Conservation (phyloP, 2,888 invertebrate genomes). For the Rhynchonema sp. region DNA sequence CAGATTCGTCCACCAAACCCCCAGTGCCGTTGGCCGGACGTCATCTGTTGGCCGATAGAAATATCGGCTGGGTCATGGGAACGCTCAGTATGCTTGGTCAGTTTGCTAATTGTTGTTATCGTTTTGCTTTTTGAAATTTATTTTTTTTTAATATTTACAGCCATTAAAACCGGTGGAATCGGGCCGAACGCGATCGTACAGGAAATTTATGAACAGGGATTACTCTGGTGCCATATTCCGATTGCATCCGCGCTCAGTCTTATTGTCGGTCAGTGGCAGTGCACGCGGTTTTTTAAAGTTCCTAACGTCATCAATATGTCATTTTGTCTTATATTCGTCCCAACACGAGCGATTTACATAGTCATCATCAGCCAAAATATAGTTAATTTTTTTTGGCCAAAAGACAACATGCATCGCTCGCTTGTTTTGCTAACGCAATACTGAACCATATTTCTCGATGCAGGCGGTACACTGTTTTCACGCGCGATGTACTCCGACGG, state of each 20-base stretch:
- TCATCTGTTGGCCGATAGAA: constrained; percentile 3
- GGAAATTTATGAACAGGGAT: constrained; percentile 1
- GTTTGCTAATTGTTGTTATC: not conserved
- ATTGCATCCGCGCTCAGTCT: constrained; percentile 1
- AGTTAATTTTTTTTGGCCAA: too few relatives aligned
- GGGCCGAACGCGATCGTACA: not conserved
- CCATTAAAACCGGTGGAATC: constrained; percentile 2
- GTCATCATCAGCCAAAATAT: too few relatives aligned
- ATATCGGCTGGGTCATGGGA: constrained; percentile 3
- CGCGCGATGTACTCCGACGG: not conserved
- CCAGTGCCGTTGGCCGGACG: not conserved
- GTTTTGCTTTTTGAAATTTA: too few relatives aligned
- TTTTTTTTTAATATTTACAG: too few relatives aligned
- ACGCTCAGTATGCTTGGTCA: constrained; percentile 2
- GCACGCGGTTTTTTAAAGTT: too few relatives aligned
- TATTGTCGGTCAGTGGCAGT: not conserved
- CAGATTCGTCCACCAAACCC: not conserved
- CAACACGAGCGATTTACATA: too few relatives aligned
- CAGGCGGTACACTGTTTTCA: not conserved
- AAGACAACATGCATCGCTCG: too few relatives aligned
- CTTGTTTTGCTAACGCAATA: too few relatives aligned
- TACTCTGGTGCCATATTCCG: constrained; percentile 5
- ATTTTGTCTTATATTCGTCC: too few relatives aligned
- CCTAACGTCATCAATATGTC: too few relatives aligned
- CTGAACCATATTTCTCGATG: too few relatives aligned